Evolutionary conservation across 2,888 invertebrate genomes (phyloP), one percentile per base, ranked within the genome.

Genomic region (Leucophenga maculata): DNA sequence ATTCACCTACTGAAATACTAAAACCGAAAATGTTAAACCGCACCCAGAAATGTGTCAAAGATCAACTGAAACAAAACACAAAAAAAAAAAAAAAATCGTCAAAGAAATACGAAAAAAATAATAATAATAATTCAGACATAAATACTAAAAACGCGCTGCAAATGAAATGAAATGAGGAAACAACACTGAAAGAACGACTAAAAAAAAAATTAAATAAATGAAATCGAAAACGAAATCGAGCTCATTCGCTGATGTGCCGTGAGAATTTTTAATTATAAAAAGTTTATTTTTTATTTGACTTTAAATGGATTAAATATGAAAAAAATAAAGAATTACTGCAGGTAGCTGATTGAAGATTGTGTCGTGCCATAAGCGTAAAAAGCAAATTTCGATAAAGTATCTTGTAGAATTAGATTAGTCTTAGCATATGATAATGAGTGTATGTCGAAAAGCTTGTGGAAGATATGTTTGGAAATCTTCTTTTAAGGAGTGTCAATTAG

Each of bases 31-130:
- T 72, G 75, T 72, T 75, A 55, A 69, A 44, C 84, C 83, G 83
- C 83, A 85, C 83, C 83, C 84, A 73, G 60, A 83, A 84, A 83
- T 85, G 74, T 83, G 83, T 83, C 83, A 83, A 85, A 83, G 83
- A 83, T 83, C 83, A 83, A 83, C 85, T 83, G 85, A 80, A 50
- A 26, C 83, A 82, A 83, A n/a, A n/a, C n/a, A n/a, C n/a, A n/a
- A n/a, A n/a, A n/a, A n/a, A n/a, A n/a, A n/a, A n/a, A n/a, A n/a
- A n/a, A n/a, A 84, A 84, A 78, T 79, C 80, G 79, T 3, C 74
- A 73, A 74, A 69, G 52, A 13, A 64, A 44, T 54, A 50, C 4
- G 50, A 68, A 32, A 60, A 31, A 20, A 39, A 64, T n/a, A 48
- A 72, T 32, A 48, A 72, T 32, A 69, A 70, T 72, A 73, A 67